Percentiles rank a stretch among this genome's conserved stretches.
phyloP scores from a whole-genome alignment of 2,888 invertebrate genomes.

The Dastarcus helophoroides region DNA sequence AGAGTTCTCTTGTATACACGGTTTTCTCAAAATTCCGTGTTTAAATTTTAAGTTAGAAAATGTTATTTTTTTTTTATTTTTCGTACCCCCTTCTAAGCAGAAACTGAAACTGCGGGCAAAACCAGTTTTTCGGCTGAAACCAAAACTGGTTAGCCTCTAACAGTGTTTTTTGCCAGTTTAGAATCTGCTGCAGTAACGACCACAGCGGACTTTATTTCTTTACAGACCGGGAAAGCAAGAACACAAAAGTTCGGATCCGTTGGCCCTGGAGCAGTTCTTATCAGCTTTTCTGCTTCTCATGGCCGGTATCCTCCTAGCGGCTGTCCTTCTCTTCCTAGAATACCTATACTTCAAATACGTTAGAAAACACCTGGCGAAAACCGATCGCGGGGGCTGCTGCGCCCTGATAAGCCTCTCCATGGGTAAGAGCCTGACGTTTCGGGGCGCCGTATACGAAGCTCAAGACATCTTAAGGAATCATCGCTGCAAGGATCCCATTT shows the following conservation, averaged over 20 bases:
- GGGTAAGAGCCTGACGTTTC: slow-evolving; percentile 79
- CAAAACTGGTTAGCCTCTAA: too few relatives aligned
- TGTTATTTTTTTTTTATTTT: too few relatives aligned
- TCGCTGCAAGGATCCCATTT: slow-evolving; percentile 66
- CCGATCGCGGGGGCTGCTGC: slow-evolving; percentile 84
- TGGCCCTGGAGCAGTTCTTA: slow-evolving; percentile 90
- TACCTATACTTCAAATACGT: slow-evolving; percentile 93
- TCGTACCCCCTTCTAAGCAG: too few relatives aligned
- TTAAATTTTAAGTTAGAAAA: too few relatives aligned
- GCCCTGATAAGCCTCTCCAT: slow-evolving; percentile 84
- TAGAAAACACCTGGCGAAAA: slow-evolving; percentile 74
- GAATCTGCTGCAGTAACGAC: too few relatives aligned
- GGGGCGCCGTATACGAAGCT: slow-evolving; percentile 68
- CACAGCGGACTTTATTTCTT: too few relatives aligned
- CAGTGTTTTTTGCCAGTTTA: too few relatives aligned
- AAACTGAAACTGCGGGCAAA: too few relatives aligned
- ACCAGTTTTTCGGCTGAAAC: too few relatives aligned
- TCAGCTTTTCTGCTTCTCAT: slow-evolving; percentile 92
- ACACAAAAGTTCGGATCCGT: slow-evolving; percentile 80
- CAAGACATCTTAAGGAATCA: slow-evolving; percentile 65
- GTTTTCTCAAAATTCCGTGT: too few relatives aligned
- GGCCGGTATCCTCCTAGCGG: slow-evolving; percentile 86
- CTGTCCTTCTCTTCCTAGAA: slow-evolving; percentile 77
- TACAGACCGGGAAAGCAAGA: slow-evolving; percentile 64
- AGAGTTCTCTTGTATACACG: too few relatives aligned